Evolutionary conservation across 2,113 vertebrate genomes (phyloP).

Genomic region (Leuciscus idus): DNA sequence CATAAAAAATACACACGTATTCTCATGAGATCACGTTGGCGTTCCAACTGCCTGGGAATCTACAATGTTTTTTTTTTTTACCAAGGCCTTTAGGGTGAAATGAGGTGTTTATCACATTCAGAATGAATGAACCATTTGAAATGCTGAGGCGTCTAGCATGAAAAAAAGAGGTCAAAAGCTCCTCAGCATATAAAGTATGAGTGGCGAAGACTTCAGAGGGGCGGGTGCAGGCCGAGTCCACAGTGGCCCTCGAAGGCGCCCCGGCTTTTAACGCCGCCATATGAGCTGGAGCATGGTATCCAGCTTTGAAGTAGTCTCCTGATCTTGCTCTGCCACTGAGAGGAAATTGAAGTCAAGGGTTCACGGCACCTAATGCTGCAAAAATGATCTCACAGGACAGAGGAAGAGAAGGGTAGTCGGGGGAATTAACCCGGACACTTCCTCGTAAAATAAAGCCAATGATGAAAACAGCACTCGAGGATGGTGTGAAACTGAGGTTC

Average conservation of each 20-base stretch:
- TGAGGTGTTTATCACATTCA: conserved; percentile 38
- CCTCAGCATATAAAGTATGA: conserved; percentile 35
- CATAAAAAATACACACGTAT: too few species aligned
- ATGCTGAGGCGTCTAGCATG: conserved; percentile 31
- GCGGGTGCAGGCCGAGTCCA: conserved; percentile 54
- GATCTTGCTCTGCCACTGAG: conserved; percentile 68
- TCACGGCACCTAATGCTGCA: conserved; percentile 68
- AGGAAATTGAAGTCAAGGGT: conserved; percentile 78
- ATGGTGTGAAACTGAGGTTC: conserved; percentile 32
- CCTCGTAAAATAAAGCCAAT: conserved; percentile 50
- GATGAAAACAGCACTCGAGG: conserved; percentile 37
- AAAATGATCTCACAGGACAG: conserved; percentile 62
- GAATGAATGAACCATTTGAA: conserved; percentile 39
- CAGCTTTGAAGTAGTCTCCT: conserved; percentile 68
- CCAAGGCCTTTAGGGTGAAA: conserved; percentile 38
- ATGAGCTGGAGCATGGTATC: conserved; percentile 53
- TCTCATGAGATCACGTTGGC: too few species aligned
- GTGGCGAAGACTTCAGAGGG: conserved; percentile 48
- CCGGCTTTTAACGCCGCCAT: conserved; percentile 57
- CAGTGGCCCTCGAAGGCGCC: conserved; percentile 50
- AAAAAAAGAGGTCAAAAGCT: conserved; percentile 31
- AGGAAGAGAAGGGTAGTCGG: conserved; percentile 60
- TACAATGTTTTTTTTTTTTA: not conserved
- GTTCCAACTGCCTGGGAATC: not conserved
- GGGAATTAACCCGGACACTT: conserved; percentile 68